Evolutionary conservation across 2,888 invertebrate genomes (phyloP).

Genomic region (Phorcus lineatus): DNA sequence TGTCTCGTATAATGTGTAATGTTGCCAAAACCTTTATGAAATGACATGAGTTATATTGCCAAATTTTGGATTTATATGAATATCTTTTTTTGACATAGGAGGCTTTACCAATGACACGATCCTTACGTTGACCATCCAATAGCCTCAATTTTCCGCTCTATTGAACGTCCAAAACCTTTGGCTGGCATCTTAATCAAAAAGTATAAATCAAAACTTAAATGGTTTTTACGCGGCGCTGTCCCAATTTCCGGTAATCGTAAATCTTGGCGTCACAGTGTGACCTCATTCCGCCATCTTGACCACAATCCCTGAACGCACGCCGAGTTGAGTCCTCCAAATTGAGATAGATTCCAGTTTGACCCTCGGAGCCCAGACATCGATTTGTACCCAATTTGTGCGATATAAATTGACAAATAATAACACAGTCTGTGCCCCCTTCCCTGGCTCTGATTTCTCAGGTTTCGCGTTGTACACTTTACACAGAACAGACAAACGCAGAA

Average conservation of each 20-base stretch:
- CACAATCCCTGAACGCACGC: background rate
- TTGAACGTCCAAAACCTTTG: background rate
- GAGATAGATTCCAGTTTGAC: background rate
- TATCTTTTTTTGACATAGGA: too few relatives aligned
- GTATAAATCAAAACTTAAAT: background rate
- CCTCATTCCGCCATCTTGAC: background rate
- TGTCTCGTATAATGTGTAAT: too few relatives aligned
- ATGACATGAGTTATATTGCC: too few relatives aligned
- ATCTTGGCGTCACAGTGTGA: conserved; percentile 2
- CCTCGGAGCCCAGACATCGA: background rate
- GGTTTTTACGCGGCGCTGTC: background rate
- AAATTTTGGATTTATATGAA: too few relatives aligned
- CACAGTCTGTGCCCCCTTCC: background rate
- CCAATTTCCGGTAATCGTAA: background rate
- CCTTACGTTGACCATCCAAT: too few relatives aligned
- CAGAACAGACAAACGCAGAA: too few relatives aligned
- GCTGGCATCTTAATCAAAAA: background rate
- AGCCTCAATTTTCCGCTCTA: background rate
- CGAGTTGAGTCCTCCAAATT: background rate
- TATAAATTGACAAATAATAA: background rate
- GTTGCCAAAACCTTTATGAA: too few relatives aligned
- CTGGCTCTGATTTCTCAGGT: too few relatives aligned
- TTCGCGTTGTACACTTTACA: too few relatives aligned
- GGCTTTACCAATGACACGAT: too few relatives aligned
- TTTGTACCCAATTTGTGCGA: conserved; percentile 18